Base-by-base conservation (phyloP, 2,888 invertebrate species). In the Ypsolopha scabrella region DNA sequence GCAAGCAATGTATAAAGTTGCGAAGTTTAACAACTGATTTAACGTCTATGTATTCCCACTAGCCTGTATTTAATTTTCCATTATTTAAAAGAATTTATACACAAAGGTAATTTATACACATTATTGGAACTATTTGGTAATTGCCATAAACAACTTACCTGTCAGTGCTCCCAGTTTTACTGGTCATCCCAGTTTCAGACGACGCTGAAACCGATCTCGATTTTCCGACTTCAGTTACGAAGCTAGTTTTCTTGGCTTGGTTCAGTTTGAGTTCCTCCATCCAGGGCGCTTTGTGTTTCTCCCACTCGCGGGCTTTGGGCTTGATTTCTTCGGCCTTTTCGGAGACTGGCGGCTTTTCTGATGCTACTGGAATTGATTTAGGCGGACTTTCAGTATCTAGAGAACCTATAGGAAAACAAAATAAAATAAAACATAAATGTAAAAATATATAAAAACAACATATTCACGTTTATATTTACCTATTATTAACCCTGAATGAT, bases 251-350 rank as follows among this genome's bases (percentile, higher is more conserved):
- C 75, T 90, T 90, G 1, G 90, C 90, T 72, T 94, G 94, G 64
- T 92, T 93, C 57, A 93, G 87, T 67, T 94, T 94, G 58, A 94
- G 88, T 68, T 94, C 94, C 58, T 90, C 92, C 88, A 94, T 91
- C 94, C 94, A 94, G 0, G 94, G 94, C 47, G 91, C 92, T 64
- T 88, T 89, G 61, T 91, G 90, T 64, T 91, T 92, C 72, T 91
- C 91, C 91, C 91, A 92, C 62, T 91, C 91, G 10, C 92, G 87
- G 1, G 91, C 83, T 55, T 90, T 89, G 0, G 91, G 91, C 60
- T 89, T 91, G 9, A 88, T 88, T 66, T 89, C 82, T 37, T 82
- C 80, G 1, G 59, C 54, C 14, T 70, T 70, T 2, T 75, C 74
- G 0, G 57, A 47, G 0, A 57, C 48, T 10, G 41, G 33, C 2